Base-by-base conservation (phyloP, 2,113 vertebrate genomes). In the Leptobrachium leishanense region DNA sequence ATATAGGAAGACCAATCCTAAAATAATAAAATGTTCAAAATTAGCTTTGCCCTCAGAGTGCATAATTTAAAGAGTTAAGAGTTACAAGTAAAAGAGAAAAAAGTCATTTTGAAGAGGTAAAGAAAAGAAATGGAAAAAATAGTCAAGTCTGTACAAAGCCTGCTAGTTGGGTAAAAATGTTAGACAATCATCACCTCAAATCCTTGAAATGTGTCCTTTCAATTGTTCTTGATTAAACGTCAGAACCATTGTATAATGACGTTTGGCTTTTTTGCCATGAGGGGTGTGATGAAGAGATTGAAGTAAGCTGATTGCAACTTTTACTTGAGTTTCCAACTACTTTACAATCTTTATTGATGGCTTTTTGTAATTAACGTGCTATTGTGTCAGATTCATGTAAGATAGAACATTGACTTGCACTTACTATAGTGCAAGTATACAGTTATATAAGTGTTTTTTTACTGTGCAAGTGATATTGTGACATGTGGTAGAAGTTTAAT, bases 181-280 rank as follows among this genome's bases (percentile, higher is more conserved):
- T 54, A 43, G 54, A 66, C 68, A 77, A 77, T 69, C 75, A 77
- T 65, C 13, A 55, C 50, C 67, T 9, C 75, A 43, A 59, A 41
- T 55, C 68, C 44, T 77, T 57, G 53, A 77, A 59, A 68, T 68
- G 41, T 59, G 44, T 68, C 53, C 13, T 31, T 68, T 69, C 53
- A 68, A 12, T 68, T 69, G 10, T 68, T 68, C 75, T 44, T 77
- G 75, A 77, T 77, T 69, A 77, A 42, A 59, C 57, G 59, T 67
- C 64, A 55, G 64, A 66, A 77, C 75, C 55, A 15, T 20, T 40
- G n/a, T n/a, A 39, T 68, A 3, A 43, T 55, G 50, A 76, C 75
- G 54, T 75, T 75, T 44, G 20, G 50, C 9, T 43, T 76, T 54
- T 69, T 42, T 57, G 50, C 42, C 55, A n/a, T 44, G 40, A 69